Percentiles rank a stretch among this genome's conserved stretches.
Conservation (phyloP, 2,113 vertebrate species). For the Pteronura brasiliensis region DNA sequence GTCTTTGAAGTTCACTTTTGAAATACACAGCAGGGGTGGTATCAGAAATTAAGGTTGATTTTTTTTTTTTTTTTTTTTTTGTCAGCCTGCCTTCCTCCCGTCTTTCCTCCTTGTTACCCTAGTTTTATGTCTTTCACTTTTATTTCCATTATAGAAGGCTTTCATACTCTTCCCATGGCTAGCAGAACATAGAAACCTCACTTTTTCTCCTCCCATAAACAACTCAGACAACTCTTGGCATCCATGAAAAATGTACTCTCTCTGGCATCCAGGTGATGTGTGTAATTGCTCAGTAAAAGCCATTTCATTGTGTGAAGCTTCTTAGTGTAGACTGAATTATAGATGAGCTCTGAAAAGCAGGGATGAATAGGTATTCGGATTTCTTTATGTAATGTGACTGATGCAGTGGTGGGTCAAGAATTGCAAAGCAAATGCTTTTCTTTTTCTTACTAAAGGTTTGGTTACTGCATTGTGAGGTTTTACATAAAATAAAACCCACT, state of each 20-base stretch:
- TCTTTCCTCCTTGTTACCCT: not conserved
- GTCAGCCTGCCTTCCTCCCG: not conserved
- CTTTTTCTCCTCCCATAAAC: not conserved
- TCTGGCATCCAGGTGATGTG: not conserved
- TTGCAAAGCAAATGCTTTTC: slow-evolving; percentile 2
- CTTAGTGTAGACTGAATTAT: slow-evolving; percentile 4
- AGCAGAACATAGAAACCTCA: not conserved
- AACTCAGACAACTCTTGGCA: not conserved
- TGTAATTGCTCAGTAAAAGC: not conserved
- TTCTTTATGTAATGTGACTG: not conserved
- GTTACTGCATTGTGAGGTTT: not conserved
- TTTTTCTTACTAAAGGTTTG: not conserved
- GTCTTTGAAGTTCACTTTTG: not conserved
- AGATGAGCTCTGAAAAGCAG: not conserved
- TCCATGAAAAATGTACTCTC: not conserved
- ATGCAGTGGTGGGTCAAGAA: not conserved
- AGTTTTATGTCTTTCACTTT: not conserved
- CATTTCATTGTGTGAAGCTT: slow-evolving; percentile 42
- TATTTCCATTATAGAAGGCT: not conserved
- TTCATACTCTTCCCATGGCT: not conserved
- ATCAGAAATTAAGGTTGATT: not conserved
- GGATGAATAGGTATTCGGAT: not conserved
- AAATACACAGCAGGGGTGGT: not conserved
- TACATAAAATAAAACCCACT: not conserved
- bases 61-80: not conserved